phyloP scores from a whole-genome alignment of 2,888 invertebrate genomes.

The Caenorhabditis drosophilae region DNA sequence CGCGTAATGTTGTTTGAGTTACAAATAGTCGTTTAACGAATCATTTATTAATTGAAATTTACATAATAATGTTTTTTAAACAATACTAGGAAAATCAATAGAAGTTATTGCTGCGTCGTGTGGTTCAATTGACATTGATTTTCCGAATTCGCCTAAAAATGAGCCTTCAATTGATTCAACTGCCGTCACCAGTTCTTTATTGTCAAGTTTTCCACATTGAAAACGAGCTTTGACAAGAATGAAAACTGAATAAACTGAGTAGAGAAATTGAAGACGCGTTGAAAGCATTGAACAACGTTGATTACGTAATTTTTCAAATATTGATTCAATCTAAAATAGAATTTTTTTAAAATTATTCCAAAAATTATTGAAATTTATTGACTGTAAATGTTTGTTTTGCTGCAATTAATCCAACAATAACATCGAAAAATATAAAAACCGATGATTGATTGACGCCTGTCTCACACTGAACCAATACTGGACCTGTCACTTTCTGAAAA shows the following conservation, averaged over 20 bases:
- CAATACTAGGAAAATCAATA: too few relatives aligned
- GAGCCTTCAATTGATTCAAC: too few relatives aligned
- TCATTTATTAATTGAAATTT: too few relatives aligned
- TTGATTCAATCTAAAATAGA: neutral
- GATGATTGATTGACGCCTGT: slow-evolving; percentile 13
- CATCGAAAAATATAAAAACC: slow-evolving; percentile 3
- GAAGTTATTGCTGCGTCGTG: too few relatives aligned
- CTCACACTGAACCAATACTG: slow-evolving; percentile 11
- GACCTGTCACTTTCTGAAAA: slow-evolving; percentile 7
- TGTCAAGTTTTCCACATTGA: too few relatives aligned
- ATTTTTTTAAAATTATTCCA: neutral
- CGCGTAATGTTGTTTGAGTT: too few relatives aligned
- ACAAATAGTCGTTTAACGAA: too few relatives aligned
- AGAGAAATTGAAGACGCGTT: slow-evolving; percentile 7
- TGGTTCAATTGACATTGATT: too few relatives aligned
- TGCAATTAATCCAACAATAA: neutral
- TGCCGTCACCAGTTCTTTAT: too few relatives aligned
- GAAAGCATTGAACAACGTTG: slow-evolving; percentile 5
- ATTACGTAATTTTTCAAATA: slow-evolving; percentile 2
- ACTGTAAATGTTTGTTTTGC: neutral
- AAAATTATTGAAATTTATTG: neutral
- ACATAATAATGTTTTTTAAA: too few relatives aligned
- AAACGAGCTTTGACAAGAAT: slow-evolving; percentile 2
- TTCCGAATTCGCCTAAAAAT: too few relatives aligned
- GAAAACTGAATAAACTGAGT: slow-evolving; percentile 1